phyloP scores from a whole-genome alignment of 2,888 invertebrate genomes.

The Cerastoderma edule region DNA sequence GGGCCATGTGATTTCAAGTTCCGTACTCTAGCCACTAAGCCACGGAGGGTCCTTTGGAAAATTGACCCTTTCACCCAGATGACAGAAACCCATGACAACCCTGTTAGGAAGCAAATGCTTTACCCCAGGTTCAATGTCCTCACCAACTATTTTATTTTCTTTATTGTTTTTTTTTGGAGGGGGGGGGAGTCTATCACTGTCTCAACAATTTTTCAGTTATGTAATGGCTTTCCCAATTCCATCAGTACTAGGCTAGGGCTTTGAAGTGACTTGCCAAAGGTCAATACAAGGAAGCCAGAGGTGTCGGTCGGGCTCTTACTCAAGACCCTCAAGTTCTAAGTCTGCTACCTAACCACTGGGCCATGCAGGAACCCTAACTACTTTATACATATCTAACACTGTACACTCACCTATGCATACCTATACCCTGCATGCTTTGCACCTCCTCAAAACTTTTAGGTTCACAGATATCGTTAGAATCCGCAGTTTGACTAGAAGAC shows the following conservation, averaged over 20 bases:
- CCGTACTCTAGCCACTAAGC: no score
- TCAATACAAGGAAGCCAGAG: no score
- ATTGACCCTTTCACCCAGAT: no score
- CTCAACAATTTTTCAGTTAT: not conserved
- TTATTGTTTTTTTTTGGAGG: no score
- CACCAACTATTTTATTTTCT: not conserved
- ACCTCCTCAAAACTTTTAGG: not conserved
- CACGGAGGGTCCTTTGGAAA: no score
- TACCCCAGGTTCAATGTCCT: not conserved
- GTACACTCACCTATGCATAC: not conserved
- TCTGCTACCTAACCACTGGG: not conserved
- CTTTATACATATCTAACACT: not conserved
- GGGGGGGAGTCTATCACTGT: no score
- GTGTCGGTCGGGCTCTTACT: no score
- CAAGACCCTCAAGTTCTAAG: not conserved
- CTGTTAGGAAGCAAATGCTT: not conserved
- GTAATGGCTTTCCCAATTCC: not conserved
- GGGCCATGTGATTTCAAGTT: no score
- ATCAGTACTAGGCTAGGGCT: not conserved
- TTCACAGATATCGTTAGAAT: not conserved
- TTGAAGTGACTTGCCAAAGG: not conserved
- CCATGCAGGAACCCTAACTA: not conserved
- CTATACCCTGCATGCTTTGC: not conserved
- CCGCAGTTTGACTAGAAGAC: slow-evolving; percentile 6
- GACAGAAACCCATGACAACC: no score